Conservation (phyloP, 2,797 vertebrate genomes). For the Acipenser oxyrinchus region DNA sequence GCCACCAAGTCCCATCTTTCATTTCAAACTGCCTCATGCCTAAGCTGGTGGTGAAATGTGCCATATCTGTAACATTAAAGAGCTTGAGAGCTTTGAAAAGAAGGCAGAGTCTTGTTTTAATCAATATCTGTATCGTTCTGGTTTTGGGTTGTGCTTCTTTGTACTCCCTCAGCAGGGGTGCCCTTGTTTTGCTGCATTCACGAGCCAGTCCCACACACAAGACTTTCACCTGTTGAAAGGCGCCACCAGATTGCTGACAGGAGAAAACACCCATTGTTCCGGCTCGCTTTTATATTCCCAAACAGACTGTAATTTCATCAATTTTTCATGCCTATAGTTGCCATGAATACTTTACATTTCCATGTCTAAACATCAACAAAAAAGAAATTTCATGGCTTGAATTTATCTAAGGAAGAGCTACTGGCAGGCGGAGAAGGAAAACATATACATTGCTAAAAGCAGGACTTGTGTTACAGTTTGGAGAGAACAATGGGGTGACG, state of each 20-base stretch:
- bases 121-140: conserved; percentile 60
- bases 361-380: conserved; percentile 70
- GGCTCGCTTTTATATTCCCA: conserved; percentile 46
- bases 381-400: conserved; percentile 70
- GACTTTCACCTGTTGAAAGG: conserved; percentile 70
- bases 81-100: conserved; percentile 29
- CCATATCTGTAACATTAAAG: conserved; percentile 38
- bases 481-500: conserved; percentile 7
- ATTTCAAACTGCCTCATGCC: conserved; percentile 26
- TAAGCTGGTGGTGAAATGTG: conserved; percentile 25
- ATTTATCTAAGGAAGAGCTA: conserved; percentile 40
- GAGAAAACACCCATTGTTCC: conserved; percentile 61
- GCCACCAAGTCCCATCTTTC: conserved; percentile 25
- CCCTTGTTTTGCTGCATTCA: conserved; percentile 49
- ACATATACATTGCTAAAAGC: conserved; percentile 21
- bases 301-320: conserved; percentile 83
- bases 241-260: conserved; percentile 55
- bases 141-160: conserved; percentile 39
- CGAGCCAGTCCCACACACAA: conserved; percentile 42
- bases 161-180: conserved; percentile 52
- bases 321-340: conserved; percentile 76
- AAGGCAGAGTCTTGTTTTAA: conserved; percentile 33
- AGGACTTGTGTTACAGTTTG: conserved; percentile 18
- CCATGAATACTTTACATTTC: conserved; percentile 72
- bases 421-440: conserved; percentile 25